phyloP scores from a whole-genome alignment of 2,797 vertebrate genomes.

The Gymnopithys bicolor region DNA sequence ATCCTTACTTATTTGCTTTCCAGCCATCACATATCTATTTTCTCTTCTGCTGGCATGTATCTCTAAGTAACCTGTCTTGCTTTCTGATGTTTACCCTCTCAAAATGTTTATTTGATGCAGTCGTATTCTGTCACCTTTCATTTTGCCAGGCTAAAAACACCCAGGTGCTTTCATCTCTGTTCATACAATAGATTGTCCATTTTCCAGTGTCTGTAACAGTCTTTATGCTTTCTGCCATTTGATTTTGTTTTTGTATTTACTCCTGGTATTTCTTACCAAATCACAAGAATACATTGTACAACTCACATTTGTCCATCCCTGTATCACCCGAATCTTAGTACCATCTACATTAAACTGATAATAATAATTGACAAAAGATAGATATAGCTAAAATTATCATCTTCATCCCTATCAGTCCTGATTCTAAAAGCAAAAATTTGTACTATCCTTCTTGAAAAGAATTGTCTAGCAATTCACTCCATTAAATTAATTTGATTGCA shows the following conservation, averaged over 20 bases:
- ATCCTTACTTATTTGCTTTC: not conserved
- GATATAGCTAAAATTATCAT: not conserved
- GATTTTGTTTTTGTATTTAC: not conserved
- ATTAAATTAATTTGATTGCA: constrained; percentile 13
- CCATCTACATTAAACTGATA: not conserved
- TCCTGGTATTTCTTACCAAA: not conserved
- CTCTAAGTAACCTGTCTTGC: not conserved
- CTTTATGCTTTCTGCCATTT: not conserved
- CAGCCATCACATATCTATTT: rapidly evolving
- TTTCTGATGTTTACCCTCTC: not conserved
- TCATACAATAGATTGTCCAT: not conserved
- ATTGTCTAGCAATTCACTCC: not conserved
- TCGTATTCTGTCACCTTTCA: not conserved
- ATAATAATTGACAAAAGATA: not conserved
- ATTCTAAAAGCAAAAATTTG: not conserved
- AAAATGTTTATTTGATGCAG: not conserved
- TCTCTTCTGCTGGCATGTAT: not conserved
- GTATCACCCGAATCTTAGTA: not conserved
- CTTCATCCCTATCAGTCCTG: not conserved
- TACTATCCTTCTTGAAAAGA: not conserved
- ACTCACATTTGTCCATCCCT: not conserved
- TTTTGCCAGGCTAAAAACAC: not conserved
- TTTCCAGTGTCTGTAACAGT: not conserved
- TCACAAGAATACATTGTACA: not conserved
- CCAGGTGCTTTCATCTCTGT: not conserved